phyloP scores from a whole-genome alignment of 2,888 invertebrate genomes.

The Rotaria socialis region DNA sequence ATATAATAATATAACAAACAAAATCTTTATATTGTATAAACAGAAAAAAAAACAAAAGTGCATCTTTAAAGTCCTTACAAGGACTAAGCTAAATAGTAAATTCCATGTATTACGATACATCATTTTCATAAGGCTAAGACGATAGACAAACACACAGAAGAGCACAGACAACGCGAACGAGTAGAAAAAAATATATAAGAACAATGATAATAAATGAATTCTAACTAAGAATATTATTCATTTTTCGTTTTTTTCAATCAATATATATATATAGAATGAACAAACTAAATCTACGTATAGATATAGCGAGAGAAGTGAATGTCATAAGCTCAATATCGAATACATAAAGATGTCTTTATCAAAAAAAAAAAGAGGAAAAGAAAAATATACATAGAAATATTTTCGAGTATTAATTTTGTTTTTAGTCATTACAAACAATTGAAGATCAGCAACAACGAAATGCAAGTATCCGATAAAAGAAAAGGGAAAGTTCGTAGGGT shows the following conservation, averaged over 20 bases:
- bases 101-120: not conserved
- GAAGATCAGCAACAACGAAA: conserved; percentile 11
- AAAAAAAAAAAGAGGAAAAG: not conserved
- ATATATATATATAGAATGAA: not conserved
- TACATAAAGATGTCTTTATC: not conserved
- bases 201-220: not conserved
- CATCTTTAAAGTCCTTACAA: not conserved
- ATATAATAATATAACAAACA: not conserved
- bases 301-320: not conserved
- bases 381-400: not conserved
- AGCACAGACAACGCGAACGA: not conserved
- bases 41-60: conserved; percentile 29
- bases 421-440: not conserved
- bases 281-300: conserved; percentile 5
- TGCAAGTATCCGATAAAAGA: not conserved
- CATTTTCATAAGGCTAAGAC: not conserved
- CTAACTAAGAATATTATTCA: not conserved
- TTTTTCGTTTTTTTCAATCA: not conserved
- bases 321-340: not conserved
- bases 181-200: not conserved
- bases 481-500: not conserved
- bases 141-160: not conserved
- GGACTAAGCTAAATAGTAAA: not conserved
- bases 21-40: conserved; percentile 23
- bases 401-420: too few species aligned